These are phyloP conservation scores for Chamaetylas fuelleborni DNA, from an alignment of 2,113 vertebrate genomes.

Conservation along the genomic window DNA sequence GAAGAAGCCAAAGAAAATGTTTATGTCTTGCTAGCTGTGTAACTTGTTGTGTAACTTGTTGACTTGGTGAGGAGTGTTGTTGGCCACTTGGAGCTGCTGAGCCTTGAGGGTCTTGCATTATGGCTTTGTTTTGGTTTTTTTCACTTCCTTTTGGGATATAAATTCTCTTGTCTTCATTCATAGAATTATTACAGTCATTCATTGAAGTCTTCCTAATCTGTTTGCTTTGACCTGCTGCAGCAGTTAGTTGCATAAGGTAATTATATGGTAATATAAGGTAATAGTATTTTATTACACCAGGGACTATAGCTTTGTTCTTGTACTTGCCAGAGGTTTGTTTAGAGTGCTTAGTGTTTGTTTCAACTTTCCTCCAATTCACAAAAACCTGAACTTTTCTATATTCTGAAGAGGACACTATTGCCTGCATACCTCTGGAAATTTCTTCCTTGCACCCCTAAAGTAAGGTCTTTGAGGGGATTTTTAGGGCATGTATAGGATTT, in stretches of 20 bases:
- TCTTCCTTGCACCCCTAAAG: neutral
- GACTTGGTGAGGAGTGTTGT: neutral
- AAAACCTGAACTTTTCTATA: neutral
- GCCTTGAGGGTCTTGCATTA: neutral
- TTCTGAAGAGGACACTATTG: neutral
- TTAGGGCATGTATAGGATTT: neutral
- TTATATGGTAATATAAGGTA: neutral
- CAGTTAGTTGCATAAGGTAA: conserved; percentile 38
- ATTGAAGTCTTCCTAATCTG: neutral
- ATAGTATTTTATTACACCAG: conserved; percentile 11
- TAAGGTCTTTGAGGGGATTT: neutral
- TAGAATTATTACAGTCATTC: neutral
- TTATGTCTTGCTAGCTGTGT: neutral
- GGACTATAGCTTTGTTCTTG: neutral
- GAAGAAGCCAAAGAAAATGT: conserved; percentile 8
- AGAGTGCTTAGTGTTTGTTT: neutral
- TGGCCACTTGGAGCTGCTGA: neutral
- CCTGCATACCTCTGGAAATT: neutral
- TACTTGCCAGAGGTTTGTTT: neutral
- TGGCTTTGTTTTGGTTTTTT: neutral
- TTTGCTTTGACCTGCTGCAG: conserved; percentile 22
- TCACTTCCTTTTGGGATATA: neutral
- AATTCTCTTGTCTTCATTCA: conserved; percentile 24
- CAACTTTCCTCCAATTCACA: neutral
- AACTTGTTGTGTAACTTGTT: neutral